phyloP scores from a whole-genome alignment of 2,888 invertebrate species.

The Lathronympha strigana region DNA sequence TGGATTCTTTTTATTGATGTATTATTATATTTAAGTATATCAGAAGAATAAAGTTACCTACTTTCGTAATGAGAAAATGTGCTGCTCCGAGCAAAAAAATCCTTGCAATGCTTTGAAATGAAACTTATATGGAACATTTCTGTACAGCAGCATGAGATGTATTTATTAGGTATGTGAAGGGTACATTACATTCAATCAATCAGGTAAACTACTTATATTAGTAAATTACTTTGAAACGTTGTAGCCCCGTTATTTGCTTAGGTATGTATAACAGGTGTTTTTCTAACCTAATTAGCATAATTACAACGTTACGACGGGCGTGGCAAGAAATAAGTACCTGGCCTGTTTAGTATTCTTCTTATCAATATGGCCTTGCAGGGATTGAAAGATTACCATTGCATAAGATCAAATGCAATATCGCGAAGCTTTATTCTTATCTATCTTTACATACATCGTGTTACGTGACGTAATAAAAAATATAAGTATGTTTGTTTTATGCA shows the following conservation, averaged over 20 bases:
- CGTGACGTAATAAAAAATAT: background rate
- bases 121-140: too few relatives aligned
- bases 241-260: conserved; percentile 17
- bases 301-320: conserved; percentile 15
- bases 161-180: too few relatives aligned
- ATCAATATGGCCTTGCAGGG: conserved; percentile 32
- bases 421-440: conserved; percentile 10
- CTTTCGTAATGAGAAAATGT: too few relatives aligned
- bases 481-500: background rate
- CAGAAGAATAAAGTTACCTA: too few relatives aligned
- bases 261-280: background rate
- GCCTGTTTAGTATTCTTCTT: conserved; percentile 28
- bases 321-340: conserved; percentile 5
- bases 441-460: background rate
- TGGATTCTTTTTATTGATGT: background rate
- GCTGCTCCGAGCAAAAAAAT: too few relatives aligned
- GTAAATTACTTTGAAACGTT: too few relatives aligned
- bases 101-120: too few relatives aligned
- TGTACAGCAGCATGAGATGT: too few relatives aligned
- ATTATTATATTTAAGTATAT: background rate
- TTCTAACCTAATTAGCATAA: conserved; percentile 38
- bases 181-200: too few relatives aligned
- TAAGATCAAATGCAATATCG: conserved; percentile 26
- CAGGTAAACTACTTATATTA: too few relatives aligned
- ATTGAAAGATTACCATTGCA: conserved; percentile 21